Evolutionary conservation across 2,113 vertebrate genomes (phyloP).

Genomic region (Connochaetes taurinus): DNA sequence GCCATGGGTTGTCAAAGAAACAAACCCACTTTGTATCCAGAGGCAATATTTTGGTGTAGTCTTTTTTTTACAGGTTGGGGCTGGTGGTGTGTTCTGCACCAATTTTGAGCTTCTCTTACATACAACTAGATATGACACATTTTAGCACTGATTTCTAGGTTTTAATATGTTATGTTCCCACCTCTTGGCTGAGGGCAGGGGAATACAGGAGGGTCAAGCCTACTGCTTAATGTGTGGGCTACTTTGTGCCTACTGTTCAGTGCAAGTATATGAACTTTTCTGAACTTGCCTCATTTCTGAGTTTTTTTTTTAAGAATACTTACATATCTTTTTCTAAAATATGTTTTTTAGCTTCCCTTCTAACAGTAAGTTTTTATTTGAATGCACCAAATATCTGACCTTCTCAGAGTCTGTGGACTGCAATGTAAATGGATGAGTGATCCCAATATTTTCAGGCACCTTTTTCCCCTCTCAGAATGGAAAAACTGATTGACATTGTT

Average conservation of each 20-base stretch:
- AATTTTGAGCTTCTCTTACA: not conserved
- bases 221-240: not conserved
- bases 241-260: not conserved
- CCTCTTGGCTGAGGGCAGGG: not conserved
- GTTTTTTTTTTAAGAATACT: not conserved
- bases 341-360: not conserved
- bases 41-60: not conserved
- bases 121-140: not conserved
- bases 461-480: not conserved
- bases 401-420: not conserved
- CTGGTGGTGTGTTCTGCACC: not conserved
- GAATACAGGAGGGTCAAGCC: not conserved
- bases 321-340: not conserved
- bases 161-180: not conserved
- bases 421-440: not conserved
- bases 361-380: not conserved
- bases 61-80: not conserved
- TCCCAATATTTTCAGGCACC: not conserved
- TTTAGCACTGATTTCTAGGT: not conserved
- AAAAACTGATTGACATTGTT: not conserved
- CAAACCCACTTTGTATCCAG: not conserved
- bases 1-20: not conserved
- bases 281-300: not conserved
- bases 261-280: not conserved
- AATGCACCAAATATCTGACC: not conserved